These are phyloP conservation scores for Erynnis tages DNA, from an alignment of 2,888 invertebrate species.

Conservation along the genomic window DNA sequence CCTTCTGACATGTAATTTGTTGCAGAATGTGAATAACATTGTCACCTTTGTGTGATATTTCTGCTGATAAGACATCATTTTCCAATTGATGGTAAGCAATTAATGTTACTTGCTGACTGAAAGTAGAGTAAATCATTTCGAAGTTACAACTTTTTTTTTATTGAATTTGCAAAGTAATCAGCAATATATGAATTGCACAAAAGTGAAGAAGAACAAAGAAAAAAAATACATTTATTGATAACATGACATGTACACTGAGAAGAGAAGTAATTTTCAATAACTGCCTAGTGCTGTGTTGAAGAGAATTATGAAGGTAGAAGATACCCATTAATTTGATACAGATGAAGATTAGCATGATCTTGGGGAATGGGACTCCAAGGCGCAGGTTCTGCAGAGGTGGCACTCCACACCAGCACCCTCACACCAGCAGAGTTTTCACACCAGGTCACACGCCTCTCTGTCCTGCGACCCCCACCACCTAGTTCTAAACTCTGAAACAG, in stretches of 20 bases:
- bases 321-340: constrained; percentile 88
- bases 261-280: no score
- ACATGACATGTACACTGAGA: no score
- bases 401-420: constrained; percentile 91
- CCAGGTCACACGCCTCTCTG: constrained; percentile 70
- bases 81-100: constrained; percentile 92
- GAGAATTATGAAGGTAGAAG: no score
- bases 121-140: no score
- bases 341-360: constrained; percentile 93
- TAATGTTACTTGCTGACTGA: constrained; percentile 86
- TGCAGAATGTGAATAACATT: constrained; percentile 90
- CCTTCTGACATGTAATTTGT: constrained; percentile 85
- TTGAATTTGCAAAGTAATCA: no score
- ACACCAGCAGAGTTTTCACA: constrained; percentile 49
- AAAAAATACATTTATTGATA: no score
- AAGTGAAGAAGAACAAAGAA: no score
- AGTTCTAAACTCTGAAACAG: constrained; percentile 67
- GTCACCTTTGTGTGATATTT: constrained; percentile 86
- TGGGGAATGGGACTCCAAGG: constrained; percentile 96
- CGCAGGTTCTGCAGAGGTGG: constrained; percentile 92
- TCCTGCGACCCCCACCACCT: constrained; percentile 69
- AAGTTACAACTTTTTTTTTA: no score
- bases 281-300: no score
- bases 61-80: constrained; percentile 92
- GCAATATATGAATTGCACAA: no score